phyloP scores from a whole-genome alignment of 35 echinoderm and acorn worm species.

The Amphiura filiformis region DNA sequence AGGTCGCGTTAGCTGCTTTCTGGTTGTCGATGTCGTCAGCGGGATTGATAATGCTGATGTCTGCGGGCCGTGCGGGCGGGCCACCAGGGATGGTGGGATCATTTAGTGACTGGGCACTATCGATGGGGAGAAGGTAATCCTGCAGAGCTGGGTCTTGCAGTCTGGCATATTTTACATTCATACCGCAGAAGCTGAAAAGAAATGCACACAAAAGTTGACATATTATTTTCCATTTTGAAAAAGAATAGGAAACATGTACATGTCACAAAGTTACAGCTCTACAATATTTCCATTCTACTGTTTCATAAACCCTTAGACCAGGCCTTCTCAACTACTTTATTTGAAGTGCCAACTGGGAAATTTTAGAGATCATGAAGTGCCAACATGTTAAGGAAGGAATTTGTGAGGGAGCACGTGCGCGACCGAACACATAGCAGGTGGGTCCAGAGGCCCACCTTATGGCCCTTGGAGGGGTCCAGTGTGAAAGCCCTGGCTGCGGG shows the following conservation, averaged over 20 bases:
- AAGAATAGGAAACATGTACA: background rate
- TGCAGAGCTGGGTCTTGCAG: constrained; percentile 38
- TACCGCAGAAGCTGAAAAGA: constrained; percentile 40
- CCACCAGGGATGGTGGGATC: constrained; percentile 17
- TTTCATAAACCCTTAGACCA: too few relatives aligned
- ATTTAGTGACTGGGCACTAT: constrained; percentile 40
- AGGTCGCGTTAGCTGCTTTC: constrained; percentile 25
- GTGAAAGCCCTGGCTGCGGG: too few relatives aligned
- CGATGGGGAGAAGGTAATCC: constrained; percentile 82
- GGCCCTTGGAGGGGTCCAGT: too few relatives aligned
- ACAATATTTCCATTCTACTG: background rate
- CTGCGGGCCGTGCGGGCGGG: background rate
- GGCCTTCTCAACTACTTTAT: too few relatives aligned
- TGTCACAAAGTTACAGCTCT: background rate
- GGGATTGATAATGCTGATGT: constrained; percentile 13
- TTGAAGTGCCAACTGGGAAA: too few relatives aligned
- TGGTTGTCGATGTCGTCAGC: background rate
- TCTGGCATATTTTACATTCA: constrained; percentile 45
- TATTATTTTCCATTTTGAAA: too few relatives aligned
- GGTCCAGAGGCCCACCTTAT: too few relatives aligned
- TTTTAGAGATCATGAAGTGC: too few relatives aligned
- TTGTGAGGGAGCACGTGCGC: too few relatives aligned
- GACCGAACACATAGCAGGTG: too few relatives aligned
- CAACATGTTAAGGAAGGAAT: too few relatives aligned
- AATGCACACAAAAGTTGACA: background rate